These are phyloP conservation scores for Leptinotarsa rubiginosa DNA, from an alignment of 2,888 invertebrate genomes.

Conservation along the genomic window DNA sequence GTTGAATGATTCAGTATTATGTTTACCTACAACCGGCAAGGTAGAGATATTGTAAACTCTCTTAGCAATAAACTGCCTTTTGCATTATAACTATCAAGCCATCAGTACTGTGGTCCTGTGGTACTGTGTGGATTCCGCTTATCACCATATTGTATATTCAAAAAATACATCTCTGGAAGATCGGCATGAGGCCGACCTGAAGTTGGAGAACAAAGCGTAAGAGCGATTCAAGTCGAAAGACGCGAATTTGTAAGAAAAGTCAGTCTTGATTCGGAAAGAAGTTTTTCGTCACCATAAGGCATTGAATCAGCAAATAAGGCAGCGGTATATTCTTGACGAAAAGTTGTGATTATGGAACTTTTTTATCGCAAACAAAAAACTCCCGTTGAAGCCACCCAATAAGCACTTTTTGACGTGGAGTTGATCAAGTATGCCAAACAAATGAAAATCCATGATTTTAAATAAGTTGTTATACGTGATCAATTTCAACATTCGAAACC, in stretches of 20 bases:
- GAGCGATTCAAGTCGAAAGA: conserved; percentile 37
- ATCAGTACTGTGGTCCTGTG: conserved; percentile 51
- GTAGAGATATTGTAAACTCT: conserved; percentile 41
- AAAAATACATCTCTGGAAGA: conserved; percentile 41
- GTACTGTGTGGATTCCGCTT: no score
- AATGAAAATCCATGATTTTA: conserved; percentile 42
- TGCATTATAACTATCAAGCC: conserved; percentile 46
- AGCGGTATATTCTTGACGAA: conserved; percentile 29
- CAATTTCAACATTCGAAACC: conserved; percentile 26
- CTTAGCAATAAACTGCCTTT: conserved; percentile 47
- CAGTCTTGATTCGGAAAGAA: conserved; percentile 48
- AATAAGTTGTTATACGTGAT: conserved; percentile 48
- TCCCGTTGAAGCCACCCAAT: conserved; percentile 35
- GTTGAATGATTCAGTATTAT: background rate
- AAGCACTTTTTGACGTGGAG: conserved; percentile 38
- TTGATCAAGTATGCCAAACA: conserved; percentile 31
- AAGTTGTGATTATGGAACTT: background rate
- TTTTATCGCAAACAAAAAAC: conserved; percentile 28
- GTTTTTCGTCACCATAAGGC: background rate
- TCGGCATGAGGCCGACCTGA: conserved; percentile 59
- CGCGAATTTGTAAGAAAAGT: conserved; percentile 55
- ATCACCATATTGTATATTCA: conserved; percentile 57
- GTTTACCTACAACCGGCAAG: conserved; percentile 19
- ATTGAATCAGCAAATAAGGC: background rate
- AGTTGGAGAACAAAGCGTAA: conserved; percentile 56